Evolutionary conservation across 2,888 invertebrate species (phyloP).

Genomic region (Cabera pusaria): DNA sequence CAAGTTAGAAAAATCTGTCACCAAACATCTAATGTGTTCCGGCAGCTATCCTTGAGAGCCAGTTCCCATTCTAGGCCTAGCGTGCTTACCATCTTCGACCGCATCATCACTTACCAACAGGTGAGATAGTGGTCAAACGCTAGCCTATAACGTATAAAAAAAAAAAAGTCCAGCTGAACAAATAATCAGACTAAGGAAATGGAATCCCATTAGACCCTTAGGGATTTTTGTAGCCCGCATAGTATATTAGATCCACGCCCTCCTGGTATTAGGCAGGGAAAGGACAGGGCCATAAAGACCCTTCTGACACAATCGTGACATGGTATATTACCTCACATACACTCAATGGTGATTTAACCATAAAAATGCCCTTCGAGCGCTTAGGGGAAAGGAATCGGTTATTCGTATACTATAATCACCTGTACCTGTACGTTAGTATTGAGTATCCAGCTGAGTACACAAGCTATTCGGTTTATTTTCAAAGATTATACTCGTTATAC

Average conservation of each 20-base stretch:
- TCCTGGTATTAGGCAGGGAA: constrained; percentile 12
- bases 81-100: too few relatives aligned
- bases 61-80: too few relatives aligned
- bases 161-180: too few relatives aligned
- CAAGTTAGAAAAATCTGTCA: too few relatives aligned
- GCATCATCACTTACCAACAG: too few relatives aligned
- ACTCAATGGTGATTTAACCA: constrained; percentile 24
- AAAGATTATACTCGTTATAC: too few relatives aligned
- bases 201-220: not conserved
- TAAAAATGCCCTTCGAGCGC: constrained; percentile 21
- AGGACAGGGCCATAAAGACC: constrained; percentile 15
- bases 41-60: too few relatives aligned
- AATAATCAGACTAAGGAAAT: constrained; percentile 1
- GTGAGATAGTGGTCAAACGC: too few relatives aligned
- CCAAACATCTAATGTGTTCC: too few relatives aligned
- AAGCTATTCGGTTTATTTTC: constrained; percentile 1
- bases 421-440: not conserved
- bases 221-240: constrained; percentile 14
- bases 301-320: constrained; percentile 36
- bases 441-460: constrained; percentile 7
- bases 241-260: constrained; percentile 10
- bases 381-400: constrained; percentile 21
- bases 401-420: too few relatives aligned
- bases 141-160: too few relatives aligned
- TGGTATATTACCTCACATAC: constrained; percentile 40